Evolutionary conservation across 2,113 vertebrate species (phyloP), one percentile per base, ranked within the genome.

Genomic region (Peromyscus polionotus): DNA sequence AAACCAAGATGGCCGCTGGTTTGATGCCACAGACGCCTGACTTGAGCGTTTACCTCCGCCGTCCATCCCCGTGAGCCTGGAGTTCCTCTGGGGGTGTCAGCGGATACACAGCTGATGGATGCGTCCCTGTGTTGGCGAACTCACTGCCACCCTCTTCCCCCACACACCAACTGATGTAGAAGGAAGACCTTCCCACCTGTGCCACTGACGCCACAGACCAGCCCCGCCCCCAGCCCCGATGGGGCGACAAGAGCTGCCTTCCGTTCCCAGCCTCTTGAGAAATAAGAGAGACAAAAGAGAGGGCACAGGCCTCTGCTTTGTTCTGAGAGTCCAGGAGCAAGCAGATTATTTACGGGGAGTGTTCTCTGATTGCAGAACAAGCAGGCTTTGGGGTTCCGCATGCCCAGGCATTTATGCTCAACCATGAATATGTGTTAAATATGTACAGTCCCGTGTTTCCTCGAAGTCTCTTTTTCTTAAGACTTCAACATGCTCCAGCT

Each of bases 11-110:
- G 3, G 20, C 7, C 4, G 68, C n/a, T 75, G 45, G 73, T 33
- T 22, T 3, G 79, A 51, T 54, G 7, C 5, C 10, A 2, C 0
- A 7, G 42, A 5, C 8, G 4, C 3, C 17, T 11, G 28, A 13
- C 12, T 75, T 22, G 59, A 51, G 33, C 17, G 13, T 4, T 5
- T 17, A 10, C 39, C 0, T 6, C 19, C 8, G 1, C 19, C 28
- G 3, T 19, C 63, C 11, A 0, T 3, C 42, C 26, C 63, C 0
- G 0, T 92, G 70, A 79, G 36, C 11, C 28, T 5, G 19, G 0
- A 1, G 24, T 65, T 24, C 59, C 81, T 72, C 48, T 17, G 76
- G 11, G 7, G 3, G 59, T 65, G 39, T 85, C 45, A 42, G 4
- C 2, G 45, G 83, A 3, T 7, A 11, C 28, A 39, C 85, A 28